Conservation (phyloP, 2,797 vertebrate species). For the Clarias pachynema region DNA sequence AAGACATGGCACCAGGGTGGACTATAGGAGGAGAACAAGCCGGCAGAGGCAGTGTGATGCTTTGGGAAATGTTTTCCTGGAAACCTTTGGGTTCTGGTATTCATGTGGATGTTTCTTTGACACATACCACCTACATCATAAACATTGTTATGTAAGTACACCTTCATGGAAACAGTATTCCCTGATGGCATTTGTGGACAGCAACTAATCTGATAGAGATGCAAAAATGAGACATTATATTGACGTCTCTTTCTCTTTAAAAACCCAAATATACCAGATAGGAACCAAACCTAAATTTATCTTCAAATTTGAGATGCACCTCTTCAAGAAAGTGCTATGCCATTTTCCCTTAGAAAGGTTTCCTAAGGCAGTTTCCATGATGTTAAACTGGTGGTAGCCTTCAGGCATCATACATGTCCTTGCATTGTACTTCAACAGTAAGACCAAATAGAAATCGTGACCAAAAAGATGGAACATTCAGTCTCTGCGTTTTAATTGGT, state of each 20-base stretch:
- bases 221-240: neutral
- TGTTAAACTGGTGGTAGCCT: neutral
- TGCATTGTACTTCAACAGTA: neutral
- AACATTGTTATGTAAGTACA: too few relatives aligned
- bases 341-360: neutral
- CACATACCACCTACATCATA: too few relatives aligned
- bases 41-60: too few relatives aligned
- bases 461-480: neutral
- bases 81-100: too few relatives aligned
- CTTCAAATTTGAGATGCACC: neutral
- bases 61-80: too few relatives aligned
- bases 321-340: neutral
- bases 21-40: too few relatives aligned
- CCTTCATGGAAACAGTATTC: too few relatives aligned
- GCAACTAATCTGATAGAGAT: neutral
- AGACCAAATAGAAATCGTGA: neutral
- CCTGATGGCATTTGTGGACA: neutral
- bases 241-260: neutral
- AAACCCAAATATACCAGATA: neutral
- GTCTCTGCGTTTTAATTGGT: constrained; percentile 30
- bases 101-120: too few relatives aligned
- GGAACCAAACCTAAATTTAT: too few relatives aligned
- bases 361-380: neutral
- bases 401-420: neutral
- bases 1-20: too few relatives aligned